Evolutionary conservation across 2,888 invertebrate species (phyloP), one percentile per base, ranked within the genome.

Genomic region (Linyphia triangularis): DNA sequence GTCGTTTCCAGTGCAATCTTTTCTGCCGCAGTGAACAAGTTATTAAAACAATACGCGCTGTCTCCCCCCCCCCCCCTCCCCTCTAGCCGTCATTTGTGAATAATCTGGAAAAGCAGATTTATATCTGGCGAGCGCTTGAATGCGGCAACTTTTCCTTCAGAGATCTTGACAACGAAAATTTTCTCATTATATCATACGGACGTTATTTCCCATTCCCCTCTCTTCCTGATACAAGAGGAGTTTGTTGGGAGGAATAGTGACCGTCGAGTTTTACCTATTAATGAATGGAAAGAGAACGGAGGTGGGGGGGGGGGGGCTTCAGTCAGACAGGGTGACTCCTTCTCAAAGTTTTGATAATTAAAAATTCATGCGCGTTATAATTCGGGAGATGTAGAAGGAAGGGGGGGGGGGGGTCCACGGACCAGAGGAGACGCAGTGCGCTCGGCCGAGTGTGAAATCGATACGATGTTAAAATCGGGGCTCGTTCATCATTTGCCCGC

Each of bases 41-140:
- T 88, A 88, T 88, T 88, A 88, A 88, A 88, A 88, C 88, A 88
- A 88, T 88, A 88, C 88, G 88, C 83, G 88, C 86, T 69, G 78
- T 75, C 43, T 83, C n/a, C n/a, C n/a, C 51, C 51, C 51, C 16
- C 4, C 5, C 33, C 33, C 33, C 33, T 9, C 33, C 9, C 9
- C 43, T 65, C 59, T 70, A 59, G 28, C 70, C 88, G 88, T 77
- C 88, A 83, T 82, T 88, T 77, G 61, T 77, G 88, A 88, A 88
- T 88, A 82, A 88, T 82, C 88, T 40, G 67, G 78, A 72, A 79
- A 82, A 75, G 81, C 82, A 82, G 88, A 88, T 88, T 88, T 88
- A 88, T 88, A 88, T 88, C 88, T 88, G 63, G 72, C 51, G 19
- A 73, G 73, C 61, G 73, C 73, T 51, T 75, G 67, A 79, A 79